These are phyloP conservation scores for Ceyx cyanopectus DNA, from an alignment of 2,113 vertebrate species.

Conservation along the genomic window DNA sequence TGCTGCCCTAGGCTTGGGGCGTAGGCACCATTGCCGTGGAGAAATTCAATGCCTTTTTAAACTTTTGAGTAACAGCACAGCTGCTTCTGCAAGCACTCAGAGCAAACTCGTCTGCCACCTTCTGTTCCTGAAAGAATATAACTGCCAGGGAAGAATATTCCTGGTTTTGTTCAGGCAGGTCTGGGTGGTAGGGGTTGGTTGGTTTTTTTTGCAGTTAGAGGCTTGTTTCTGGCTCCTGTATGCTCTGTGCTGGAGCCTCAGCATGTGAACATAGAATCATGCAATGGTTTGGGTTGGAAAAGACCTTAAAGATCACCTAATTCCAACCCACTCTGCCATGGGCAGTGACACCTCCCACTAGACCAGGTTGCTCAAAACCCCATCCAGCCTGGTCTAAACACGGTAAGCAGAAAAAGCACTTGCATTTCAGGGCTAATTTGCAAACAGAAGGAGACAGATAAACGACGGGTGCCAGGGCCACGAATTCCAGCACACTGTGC, in stretches of 20 bases:
- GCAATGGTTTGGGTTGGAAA: background rate
- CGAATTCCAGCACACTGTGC: background rate
- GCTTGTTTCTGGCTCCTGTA: accelerated
- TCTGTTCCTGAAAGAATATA: conserved; percentile 26
- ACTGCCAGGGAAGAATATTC: background rate
- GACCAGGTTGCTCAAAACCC: background rate
- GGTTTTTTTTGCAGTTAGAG: background rate
- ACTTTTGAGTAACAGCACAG: background rate
- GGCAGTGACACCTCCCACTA: background rate
- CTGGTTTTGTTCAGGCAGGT: background rate
- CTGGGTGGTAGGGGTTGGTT: accelerated
- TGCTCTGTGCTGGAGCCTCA: accelerated
- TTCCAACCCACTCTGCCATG: background rate
- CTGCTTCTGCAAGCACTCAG: accelerated
- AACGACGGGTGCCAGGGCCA: background rate
- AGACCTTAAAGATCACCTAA: background rate
- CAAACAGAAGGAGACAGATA: background rate
- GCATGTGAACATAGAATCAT: background rate
- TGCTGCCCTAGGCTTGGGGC: background rate
- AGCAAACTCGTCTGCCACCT: conserved; percentile 71
- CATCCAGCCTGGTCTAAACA: background rate
- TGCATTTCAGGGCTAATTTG: background rate
- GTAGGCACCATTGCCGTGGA: accelerated
- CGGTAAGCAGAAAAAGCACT: background rate
- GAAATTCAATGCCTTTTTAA: background rate